These are phyloP conservation scores for Steinernema khuongi DNA, from an alignment of 1,140 invertebrate species.

Conservation along the genomic window DNA sequence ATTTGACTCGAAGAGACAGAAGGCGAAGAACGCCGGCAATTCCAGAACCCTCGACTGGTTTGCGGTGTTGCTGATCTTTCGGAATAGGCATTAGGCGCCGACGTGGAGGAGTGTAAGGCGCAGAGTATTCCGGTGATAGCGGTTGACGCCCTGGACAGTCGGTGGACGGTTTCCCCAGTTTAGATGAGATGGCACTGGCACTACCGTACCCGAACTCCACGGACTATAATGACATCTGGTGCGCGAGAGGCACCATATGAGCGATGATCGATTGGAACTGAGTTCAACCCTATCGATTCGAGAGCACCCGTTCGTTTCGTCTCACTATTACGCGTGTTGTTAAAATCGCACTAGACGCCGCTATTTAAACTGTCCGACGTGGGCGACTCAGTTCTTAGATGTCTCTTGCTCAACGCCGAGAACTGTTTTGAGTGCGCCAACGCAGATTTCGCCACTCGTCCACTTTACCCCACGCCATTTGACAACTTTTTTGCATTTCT, in stretches of 20 bases:
- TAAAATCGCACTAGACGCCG: not conserved
- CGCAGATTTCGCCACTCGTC: too few species aligned
- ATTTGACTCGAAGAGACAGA: not conserved
- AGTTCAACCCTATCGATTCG: not conserved
- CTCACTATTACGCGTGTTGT: not conserved
- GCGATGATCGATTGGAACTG: not conserved
- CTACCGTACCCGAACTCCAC: too few species aligned
- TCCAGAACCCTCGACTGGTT: not conserved
- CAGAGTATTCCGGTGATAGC: too few species aligned
- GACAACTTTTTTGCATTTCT: conserved; percentile 1
- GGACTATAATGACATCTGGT: not conserved
- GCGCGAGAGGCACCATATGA: conserved; percentile 3
- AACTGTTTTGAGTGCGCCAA: too few species aligned
- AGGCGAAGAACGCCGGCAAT: not conserved
- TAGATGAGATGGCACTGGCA: too few species aligned
- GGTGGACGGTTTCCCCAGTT: too few species aligned
- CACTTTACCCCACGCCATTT: not conserved
- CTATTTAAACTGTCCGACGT: too few species aligned
- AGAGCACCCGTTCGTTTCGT: not conserved
- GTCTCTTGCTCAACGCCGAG: too few species aligned
- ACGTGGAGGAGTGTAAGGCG: not conserved
- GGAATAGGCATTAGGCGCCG: not conserved
- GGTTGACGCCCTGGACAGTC: too few species aligned
- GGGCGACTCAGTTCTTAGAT: too few species aligned
- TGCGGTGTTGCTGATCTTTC: not conserved